These are phyloP conservation scores for Chiroxiphia lanceolata DNA, from an alignment of 2,797 vertebrate genomes.

Conservation along the genomic window DNA sequence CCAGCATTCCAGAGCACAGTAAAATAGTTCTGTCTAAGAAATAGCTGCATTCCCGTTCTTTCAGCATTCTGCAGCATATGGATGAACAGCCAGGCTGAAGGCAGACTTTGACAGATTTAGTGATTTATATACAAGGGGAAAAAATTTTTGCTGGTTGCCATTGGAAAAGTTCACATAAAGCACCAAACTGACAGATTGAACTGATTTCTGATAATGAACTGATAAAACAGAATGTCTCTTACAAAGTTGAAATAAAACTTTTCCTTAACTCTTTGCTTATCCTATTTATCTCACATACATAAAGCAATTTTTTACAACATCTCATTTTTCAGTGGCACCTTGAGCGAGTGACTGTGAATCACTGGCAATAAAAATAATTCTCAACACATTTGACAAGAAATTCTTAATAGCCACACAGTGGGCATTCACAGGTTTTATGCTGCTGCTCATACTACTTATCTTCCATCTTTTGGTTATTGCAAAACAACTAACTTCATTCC, in stretches of 20 bases:
- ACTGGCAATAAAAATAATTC: not conserved
- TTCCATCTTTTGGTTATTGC: not conserved
- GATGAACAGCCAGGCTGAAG: conserved; percentile 46
- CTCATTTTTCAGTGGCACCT: not conserved
- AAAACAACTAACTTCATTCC: not conserved
- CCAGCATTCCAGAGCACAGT: not conserved
- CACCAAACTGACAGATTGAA: conserved; percentile 38
- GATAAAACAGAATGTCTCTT: not conserved
- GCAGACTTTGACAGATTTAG: conserved; percentile 38
- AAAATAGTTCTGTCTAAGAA: not conserved
- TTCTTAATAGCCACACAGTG: not conserved
- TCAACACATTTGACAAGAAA: not conserved
- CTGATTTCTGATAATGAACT: conserved; percentile 8
- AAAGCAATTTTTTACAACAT: not conserved
- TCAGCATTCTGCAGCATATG: conserved; percentile 19
- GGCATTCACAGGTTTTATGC: not conserved
- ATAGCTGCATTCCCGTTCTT: not conserved
- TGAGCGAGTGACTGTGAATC: not conserved
- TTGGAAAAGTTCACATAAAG: conserved; percentile 47
- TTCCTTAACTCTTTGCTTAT: not conserved
- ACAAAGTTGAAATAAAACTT: not conserved
- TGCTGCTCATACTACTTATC: not conserved
- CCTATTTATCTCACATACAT: not conserved
- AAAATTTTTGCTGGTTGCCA: conserved; percentile 6
- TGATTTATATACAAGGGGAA: not conserved